Conservation (phyloP, 2,113 vertebrate species). For the Sula dactylatra region DNA sequence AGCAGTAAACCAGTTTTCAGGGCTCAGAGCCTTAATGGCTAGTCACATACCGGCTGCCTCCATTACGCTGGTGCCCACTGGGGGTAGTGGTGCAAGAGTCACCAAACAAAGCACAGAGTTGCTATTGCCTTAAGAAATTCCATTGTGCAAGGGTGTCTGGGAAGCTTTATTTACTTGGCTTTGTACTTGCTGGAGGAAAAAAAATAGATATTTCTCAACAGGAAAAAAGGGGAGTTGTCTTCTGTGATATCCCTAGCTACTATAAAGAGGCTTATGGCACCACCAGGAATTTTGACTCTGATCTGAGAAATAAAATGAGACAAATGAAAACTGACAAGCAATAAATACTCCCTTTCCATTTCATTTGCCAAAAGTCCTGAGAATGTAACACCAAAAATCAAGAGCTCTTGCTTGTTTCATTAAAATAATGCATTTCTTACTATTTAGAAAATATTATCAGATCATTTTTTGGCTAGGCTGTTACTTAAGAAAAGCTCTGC, state of each 20-base stretch:
- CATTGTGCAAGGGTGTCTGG: background rate
- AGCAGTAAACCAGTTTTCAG: background rate
- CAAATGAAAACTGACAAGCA: background rate
- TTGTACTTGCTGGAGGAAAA: background rate
- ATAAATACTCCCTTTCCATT: background rate
- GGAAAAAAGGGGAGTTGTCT: background rate
- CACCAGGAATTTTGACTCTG: background rate
- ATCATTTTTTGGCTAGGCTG: background rate
- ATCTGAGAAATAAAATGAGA: background rate
- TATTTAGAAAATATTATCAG: background rate
- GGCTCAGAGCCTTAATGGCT: background rate
- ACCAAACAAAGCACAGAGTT: background rate
- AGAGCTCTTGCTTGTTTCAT: background rate
- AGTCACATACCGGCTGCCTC: fast-evolving
- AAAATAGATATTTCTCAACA: background rate
- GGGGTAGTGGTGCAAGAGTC: background rate
- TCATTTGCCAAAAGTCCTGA: background rate
- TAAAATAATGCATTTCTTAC: background rate
- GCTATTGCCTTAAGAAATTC: background rate
- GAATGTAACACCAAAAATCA: background rate
- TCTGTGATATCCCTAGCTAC: background rate
- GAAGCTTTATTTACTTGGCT: background rate
- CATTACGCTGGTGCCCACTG: fast-evolving
- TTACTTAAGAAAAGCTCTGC: background rate
- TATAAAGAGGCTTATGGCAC: background rate